Base-by-base conservation (phyloP, 2,888 invertebrate genomes). In the Serripes groenlandicus region DNA sequence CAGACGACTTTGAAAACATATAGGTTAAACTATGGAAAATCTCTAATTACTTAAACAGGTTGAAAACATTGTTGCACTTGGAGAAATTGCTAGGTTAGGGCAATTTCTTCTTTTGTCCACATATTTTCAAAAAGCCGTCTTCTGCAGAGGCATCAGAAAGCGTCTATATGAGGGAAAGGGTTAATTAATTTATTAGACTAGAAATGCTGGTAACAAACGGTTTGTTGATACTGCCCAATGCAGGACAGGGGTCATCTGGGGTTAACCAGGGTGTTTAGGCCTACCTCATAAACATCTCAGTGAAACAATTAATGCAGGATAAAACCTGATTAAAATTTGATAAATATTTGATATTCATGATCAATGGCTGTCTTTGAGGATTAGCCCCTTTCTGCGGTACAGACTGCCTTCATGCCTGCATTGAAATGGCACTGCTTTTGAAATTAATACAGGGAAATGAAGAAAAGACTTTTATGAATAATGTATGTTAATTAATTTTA, bases 271-370 rank as follows among this genome's bases (percentile, higher is more conserved):
- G 35, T 66, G 30, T 71, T 80, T 77, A 80, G 69, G 34, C n/a
- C 70, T 52, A 23, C 49, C 56, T 75, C 85, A 81, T 85, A 85
- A 85, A 85, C 75, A 72, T 85, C 78, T 81, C 81, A 34, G 34
- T 52, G 54, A 42, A 78, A 68, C 81, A 78, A 85, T 85, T 85
- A 81, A 72, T 73, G 66, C 69, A 73, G 73, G 85, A 85, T 85
- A 81, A 85, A 78, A 62, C n/a, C 72, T 80, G 80, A 80, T 84
- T 80, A 84, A 77, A 66, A 34, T 77, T 74, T 62, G 78, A 71
- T 75, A 49, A 83, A 83, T 75, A 69, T 78, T 78, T 72, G 75
- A 64, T 75, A 64, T 72, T 52, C 78, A 66, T 78, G 83, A 72
- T 60, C 23, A 18, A n/a, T 26, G 35, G 66, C 66, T 26, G 23